Evolutionary conservation across 2,888 invertebrate species (phyloP).

Genomic region (Cartodere bifasciata): DNA sequence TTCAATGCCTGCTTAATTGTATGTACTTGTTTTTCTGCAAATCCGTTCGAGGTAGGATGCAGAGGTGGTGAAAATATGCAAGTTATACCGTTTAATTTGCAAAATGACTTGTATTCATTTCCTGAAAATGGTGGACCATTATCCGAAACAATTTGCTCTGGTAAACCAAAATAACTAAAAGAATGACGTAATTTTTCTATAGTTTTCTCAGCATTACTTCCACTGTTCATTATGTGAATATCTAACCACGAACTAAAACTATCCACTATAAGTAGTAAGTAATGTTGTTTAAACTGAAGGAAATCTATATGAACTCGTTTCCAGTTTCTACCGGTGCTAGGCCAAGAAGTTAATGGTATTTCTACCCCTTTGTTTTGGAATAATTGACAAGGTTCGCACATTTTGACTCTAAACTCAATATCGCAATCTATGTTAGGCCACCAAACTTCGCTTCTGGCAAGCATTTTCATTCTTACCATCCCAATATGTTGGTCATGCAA

Average conservation of each 20-base stretch:
- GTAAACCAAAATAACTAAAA: constrained; percentile 6
- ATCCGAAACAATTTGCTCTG: constrained; percentile 8
- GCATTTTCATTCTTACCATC: constrained; percentile 11
- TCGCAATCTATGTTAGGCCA: constrained; percentile 14
- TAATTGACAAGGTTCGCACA: constrained; percentile 8
- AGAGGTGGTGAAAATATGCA: constrained; percentile 7
- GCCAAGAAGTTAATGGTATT: no score
- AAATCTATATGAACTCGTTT: constrained; percentile 6
- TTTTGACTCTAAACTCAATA: constrained; percentile 7
- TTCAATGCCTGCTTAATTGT: constrained; percentile 3
- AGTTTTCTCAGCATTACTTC: constrained; percentile 5
- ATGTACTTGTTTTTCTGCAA: constrained; percentile 6
- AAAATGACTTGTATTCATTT: constrained; percentile 6
- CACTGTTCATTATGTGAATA: constrained; percentile 7
- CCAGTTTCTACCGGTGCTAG: no score
- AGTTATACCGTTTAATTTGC: constrained; percentile 5
- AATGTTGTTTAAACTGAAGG: background rate
- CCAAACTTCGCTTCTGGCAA: constrained; percentile 13
- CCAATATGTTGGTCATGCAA: constrained; percentile 12
- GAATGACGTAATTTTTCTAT: constrained; percentile 3
- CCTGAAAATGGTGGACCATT: constrained; percentile 12
- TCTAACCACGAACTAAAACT: constrained; percentile 9
- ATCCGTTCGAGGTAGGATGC: constrained; percentile 10
- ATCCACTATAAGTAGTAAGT: constrained; percentile 6
- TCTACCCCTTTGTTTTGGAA: background rate